Conservation (phyloP, 2,888 invertebrate genomes). For the Hofmannophila pseudospretella region DNA sequence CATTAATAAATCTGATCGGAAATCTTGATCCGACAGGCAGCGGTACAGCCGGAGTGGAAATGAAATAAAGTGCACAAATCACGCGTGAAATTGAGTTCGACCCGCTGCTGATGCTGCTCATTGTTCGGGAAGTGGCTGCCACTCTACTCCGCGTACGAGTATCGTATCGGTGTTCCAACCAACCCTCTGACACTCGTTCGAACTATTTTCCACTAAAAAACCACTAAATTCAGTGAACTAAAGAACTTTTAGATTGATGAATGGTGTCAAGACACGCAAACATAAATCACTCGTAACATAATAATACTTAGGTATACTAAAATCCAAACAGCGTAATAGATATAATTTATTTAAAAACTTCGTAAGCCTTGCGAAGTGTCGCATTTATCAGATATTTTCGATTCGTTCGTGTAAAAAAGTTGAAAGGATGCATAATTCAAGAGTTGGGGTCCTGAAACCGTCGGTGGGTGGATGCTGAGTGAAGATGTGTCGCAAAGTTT, state of each 20-base stretch:
- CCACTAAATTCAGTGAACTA: not conserved
- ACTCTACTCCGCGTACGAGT: slow-evolving; percentile 20
- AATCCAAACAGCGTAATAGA: not conserved
- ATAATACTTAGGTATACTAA: too few relatives aligned
- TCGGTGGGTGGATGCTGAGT: slow-evolving; percentile 28
- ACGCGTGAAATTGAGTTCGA: slow-evolving; percentile 75
- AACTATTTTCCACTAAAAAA: slow-evolving; percentile 1
- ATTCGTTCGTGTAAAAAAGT: slow-evolving; percentile 47
- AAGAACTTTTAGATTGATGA: not conserved
- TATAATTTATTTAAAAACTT: slow-evolving; percentile 24
- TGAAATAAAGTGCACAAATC: slow-evolving; percentile 71
- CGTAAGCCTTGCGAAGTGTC: slow-evolving; percentile 17
- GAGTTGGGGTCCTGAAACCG: slow-evolving; percentile 38
- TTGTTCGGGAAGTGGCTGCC: slow-evolving; percentile 51
- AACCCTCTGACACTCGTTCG: slow-evolving; percentile 14
- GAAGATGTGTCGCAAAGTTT: slow-evolving; percentile 54
- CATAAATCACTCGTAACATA: not conserved
- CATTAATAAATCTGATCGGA: slow-evolving; percentile 5
- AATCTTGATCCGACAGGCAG: slow-evolving; percentile 35
- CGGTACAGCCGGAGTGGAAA: slow-evolving; percentile 49
- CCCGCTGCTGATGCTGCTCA: slow-evolving; percentile 52
- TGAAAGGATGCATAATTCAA: slow-evolving; percentile 60
- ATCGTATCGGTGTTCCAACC: slow-evolving; percentile 16
- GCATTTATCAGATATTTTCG: slow-evolving; percentile 34
- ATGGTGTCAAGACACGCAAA: slow-evolving; percentile 11